phyloP scores from a whole-genome alignment of 2,113 vertebrate species.

The Cavia porcellus region DNA sequence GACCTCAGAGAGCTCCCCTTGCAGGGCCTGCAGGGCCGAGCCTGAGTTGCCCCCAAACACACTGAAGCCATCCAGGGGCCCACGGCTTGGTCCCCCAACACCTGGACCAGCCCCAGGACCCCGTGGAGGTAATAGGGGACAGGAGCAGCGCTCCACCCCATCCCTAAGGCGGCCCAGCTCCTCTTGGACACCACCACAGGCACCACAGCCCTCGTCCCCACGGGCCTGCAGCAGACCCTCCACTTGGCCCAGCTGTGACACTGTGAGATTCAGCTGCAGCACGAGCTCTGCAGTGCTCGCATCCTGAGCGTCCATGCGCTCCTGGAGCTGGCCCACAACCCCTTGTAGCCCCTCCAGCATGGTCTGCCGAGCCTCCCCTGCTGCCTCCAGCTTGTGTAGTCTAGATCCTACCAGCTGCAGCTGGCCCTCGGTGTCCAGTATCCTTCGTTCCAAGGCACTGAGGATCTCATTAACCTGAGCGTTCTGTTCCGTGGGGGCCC shows the following conservation, averaged over 20 bases:
- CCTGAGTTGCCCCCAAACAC: slow-evolving; percentile 87
- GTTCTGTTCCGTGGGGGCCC: slow-evolving; percentile 49
- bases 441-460: slow-evolving; percentile 89
- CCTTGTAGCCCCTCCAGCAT: slow-evolving; percentile 86
- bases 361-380: slow-evolving; percentile 87
- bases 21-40: slow-evolving; percentile 91
- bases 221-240: slow-evolving; percentile 86
- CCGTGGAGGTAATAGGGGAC: slow-evolving; percentile 77
- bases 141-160: slow-evolving; percentile 89
- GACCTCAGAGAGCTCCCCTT: slow-evolving; percentile 90
- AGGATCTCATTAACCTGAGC: slow-evolving; percentile 86
- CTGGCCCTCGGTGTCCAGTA: slow-evolving; percentile 88
- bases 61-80: slow-evolving; percentile 90
- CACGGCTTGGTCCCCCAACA: slow-evolving; percentile 75
- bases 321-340: slow-evolving; percentile 85
- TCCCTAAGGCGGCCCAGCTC: slow-evolving; percentile 91
- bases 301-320: slow-evolving; percentile 82
- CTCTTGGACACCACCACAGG: slow-evolving; percentile 91
- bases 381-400: slow-evolving; percentile 88
- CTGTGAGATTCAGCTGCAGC: slow-evolving; percentile 88
- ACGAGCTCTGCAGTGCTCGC: slow-evolving; percentile 84
- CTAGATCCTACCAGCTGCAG: slow-evolving; percentile 88
- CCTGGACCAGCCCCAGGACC: slow-evolving; percentile 77
- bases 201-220: slow-evolving; percentile 86
- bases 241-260: slow-evolving; percentile 83